Conservation (phyloP, 64 coral and sea anemone species). For the Pachyseris speciosa region DNA sequence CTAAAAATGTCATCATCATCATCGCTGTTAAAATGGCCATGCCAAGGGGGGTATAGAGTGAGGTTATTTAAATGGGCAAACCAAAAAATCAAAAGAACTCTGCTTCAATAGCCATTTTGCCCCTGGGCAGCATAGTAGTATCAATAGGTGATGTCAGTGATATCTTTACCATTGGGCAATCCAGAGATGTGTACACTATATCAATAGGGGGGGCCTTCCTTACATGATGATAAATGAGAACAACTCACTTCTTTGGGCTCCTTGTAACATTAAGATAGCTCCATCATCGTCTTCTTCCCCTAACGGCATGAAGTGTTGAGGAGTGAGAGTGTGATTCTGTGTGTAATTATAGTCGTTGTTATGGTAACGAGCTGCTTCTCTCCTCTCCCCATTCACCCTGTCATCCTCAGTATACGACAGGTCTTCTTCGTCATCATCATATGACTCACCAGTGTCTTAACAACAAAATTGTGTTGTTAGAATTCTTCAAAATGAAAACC, state of each 20-base stretch:
- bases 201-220: no score
- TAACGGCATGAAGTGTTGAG: conserved; percentile 10
- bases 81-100: no score
- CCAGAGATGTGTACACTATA: no score
- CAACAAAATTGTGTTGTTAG: not conserved
- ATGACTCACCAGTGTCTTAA: conserved; percentile 86
- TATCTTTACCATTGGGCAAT: no score
- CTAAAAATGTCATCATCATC: no score
- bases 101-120: no score
- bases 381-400: not conserved
- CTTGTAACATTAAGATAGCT: conserved; percentile 20
- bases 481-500: no score
- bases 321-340: not conserved
- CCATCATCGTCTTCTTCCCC: conserved; percentile 26
- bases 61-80: no score
- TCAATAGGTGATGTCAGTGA: no score
- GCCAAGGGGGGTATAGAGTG: no score
- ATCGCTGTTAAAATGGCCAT: no score
- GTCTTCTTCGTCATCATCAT: conserved; percentile 79
- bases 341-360: not conserved
- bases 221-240: not conserved
- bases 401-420: conserved; percentile 1
- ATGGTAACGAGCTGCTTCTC: not conserved
- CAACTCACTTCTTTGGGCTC: conserved; percentile 19
- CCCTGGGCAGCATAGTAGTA: no score